Conservation (phyloP, 2,797 vertebrate genomes). For the Pteronotus mesoamericanus region DNA sequence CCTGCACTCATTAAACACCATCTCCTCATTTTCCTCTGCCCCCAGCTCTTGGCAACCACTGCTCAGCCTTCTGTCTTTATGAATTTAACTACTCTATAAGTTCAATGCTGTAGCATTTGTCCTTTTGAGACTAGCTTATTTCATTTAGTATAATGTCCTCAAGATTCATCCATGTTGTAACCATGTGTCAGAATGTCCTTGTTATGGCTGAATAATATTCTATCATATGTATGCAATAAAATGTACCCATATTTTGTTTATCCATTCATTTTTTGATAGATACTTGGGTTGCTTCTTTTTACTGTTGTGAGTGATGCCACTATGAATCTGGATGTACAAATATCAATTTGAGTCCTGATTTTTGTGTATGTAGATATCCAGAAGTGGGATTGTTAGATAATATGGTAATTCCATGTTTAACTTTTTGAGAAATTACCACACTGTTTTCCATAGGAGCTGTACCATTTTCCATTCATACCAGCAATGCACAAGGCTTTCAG, state of each 20-base stretch:
- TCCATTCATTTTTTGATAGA: background rate
- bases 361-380: background rate
- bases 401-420: background rate
- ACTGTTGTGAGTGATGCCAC: background rate
- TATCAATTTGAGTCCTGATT: background rate
- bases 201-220: background rate
- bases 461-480: background rate
- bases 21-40: background rate
- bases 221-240: background rate
- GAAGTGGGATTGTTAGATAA: constrained; percentile 4
- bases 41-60: background rate
- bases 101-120: background rate
- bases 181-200: background rate
- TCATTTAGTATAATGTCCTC: background rate
- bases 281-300: background rate
- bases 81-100: background rate
- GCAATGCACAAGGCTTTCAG: background rate
- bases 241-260: background rate
- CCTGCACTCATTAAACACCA: background rate
- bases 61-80: background rate
- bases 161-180: background rate
- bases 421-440: background rate
- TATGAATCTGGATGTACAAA: background rate
- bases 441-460: background rate
- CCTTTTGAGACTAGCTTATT: constrained; percentile 4